These are phyloP conservation scores for Lepidocyrtoides sp. DNA, from an alignment of 2,888 invertebrate species.

Conservation along the genomic window DNA sequence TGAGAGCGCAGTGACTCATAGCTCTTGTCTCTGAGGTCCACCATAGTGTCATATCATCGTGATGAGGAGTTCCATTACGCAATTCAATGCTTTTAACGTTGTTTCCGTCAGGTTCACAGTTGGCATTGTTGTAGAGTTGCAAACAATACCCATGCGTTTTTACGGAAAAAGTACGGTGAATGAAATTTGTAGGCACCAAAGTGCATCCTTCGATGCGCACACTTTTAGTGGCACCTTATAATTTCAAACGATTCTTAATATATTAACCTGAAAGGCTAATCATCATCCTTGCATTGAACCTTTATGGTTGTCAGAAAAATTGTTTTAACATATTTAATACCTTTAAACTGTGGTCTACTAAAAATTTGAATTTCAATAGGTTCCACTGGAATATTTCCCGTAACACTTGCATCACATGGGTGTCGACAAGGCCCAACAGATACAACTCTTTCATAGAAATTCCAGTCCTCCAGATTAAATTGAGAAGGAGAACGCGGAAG, in stretches of 20 bases:
- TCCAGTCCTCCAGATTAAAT: not conserved
- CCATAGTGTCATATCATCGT: not conserved
- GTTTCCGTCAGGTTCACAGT: not conserved
- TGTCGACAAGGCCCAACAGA: slow-evolving; percentile 15
- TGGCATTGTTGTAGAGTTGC: slow-evolving; percentile 8
- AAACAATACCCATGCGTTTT: not conserved
- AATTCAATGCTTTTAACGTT: slow-evolving; percentile 3
- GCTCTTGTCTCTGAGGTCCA: not conserved
- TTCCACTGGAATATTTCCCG: not conserved
- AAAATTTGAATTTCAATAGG: not conserved
- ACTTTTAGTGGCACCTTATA: not conserved
- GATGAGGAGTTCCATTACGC: not conserved
- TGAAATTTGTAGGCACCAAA: not conserved
- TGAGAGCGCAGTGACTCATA: slow-evolving; percentile 35
- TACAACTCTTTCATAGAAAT: not conserved
- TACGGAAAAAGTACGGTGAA: not conserved
- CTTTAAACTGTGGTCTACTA: not conserved
- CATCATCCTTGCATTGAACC: too few species aligned
- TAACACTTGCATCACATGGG: not conserved
- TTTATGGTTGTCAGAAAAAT: not conserved
- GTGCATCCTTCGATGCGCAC: slow-evolving; percentile 3
- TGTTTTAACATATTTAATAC: not conserved
- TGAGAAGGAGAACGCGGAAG: not conserved
- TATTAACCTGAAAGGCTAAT: too few species aligned
- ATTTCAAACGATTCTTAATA: not conserved